A percentile compares a stretch with the other conserved stretches of the same genome.
These are phyloP conservation scores for Netelia inedita DNA, from an alignment of 2,888 invertebrate genomes.

Conservation along the genomic window DNA sequence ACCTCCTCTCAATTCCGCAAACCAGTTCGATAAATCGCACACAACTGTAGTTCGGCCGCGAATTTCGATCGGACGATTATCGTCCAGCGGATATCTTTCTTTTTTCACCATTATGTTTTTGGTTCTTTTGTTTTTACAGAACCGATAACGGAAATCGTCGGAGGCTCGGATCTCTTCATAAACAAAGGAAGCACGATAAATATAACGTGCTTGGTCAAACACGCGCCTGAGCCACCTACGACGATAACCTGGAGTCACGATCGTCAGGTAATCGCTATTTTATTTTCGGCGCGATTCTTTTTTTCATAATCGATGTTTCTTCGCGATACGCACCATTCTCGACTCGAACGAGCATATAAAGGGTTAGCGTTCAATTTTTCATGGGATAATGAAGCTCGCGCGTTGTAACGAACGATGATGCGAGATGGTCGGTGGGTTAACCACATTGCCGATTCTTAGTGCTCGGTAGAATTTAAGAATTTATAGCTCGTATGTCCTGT, in stretches of 20 bases:
- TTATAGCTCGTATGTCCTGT: slow-evolving; percentile 30
- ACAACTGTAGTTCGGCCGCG: slow-evolving; percentile 2
- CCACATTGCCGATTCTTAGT: slow-evolving; percentile 32
- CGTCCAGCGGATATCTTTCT: not conserved
- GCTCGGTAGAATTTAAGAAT: slow-evolving; percentile 16
- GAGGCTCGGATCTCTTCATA: slow-evolving; percentile 92
- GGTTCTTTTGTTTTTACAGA: slow-evolving; percentile 86
- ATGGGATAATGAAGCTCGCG: too few species aligned
- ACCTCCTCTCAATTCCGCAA: not conserved
- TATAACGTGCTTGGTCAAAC: slow-evolving; percentile 92
- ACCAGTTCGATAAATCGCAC: too few species aligned
- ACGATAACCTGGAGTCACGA: slow-evolving; percentile 94
- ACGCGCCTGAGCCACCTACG: slow-evolving; percentile 93
- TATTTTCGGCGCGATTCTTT: slow-evolving; percentile 7
- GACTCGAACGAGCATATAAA: slow-evolving; percentile 28
- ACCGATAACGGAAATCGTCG: slow-evolving; percentile 92
- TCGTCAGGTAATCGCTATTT: slow-evolving; percentile 85
- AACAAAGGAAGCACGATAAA: slow-evolving; percentile 95
- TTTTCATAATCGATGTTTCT: not conserved
- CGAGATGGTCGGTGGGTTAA: not conserved
- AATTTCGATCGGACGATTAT: slow-evolving; percentile 36
- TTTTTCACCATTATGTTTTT: slow-evolving; percentile 26
- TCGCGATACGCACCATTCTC: too few species aligned
- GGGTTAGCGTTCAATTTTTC: too few species aligned
- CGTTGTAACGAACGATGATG: not conserved